Conservation (phyloP, 2,797 vertebrate genomes). For the Cyclopterus lumpus region DNA sequence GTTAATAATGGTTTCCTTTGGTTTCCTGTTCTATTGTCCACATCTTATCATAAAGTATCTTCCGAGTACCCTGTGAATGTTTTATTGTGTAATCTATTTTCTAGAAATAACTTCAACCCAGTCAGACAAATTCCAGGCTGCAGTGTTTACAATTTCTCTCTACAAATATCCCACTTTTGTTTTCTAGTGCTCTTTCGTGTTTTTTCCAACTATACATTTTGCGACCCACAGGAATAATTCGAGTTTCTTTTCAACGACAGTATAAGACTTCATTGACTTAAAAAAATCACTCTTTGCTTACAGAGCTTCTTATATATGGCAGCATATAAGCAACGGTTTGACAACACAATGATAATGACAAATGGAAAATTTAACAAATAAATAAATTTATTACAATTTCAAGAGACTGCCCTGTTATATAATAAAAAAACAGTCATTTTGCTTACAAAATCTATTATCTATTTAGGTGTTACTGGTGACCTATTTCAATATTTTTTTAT, state of each 20-base stretch:
- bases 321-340: slow-evolving; percentile 1
- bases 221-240: slow-evolving; percentile 28
- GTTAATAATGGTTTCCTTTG: slow-evolving; percentile 9
- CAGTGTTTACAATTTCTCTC: slow-evolving; percentile 38
- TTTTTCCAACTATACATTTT: slow-evolving; percentile 33
- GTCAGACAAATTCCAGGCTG: slow-evolving; percentile 39
- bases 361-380: neutral
- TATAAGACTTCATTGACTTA: neutral
- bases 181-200: slow-evolving; percentile 22
- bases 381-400: slow-evolving; percentile 1
- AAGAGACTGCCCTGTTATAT: neutral
- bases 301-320: neutral
- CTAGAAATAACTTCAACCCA: slow-evolving; percentile 35
- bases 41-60: slow-evolving; percentile 41
- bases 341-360: neutral
- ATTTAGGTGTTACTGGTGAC: neutral
- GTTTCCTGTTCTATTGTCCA: slow-evolving; percentile 32
- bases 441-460: neutral
- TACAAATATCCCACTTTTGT: slow-evolving; percentile 25
- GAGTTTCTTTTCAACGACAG: slow-evolving; percentile 16
- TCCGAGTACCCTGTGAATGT: slow-evolving; percentile 33
- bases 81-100: slow-evolving; percentile 57
- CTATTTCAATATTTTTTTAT: neutral
- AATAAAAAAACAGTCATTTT: neutral
- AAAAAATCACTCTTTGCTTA: neutral